phyloP scores from a whole-genome alignment of 2,113 vertebrate species.

The Chionodraco myersi region DNA sequence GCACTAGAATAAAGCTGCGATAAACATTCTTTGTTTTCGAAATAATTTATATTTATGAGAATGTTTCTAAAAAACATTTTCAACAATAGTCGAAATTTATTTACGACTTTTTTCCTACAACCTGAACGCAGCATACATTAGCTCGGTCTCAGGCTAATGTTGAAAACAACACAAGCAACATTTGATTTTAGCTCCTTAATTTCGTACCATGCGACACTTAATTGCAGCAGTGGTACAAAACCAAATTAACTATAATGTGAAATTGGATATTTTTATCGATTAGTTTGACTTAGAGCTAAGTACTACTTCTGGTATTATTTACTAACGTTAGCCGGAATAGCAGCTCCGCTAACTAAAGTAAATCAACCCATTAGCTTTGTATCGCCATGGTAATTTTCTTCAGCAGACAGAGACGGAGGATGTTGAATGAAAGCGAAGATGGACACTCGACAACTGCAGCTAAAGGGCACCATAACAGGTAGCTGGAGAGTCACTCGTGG shows the following conservation, averaged over 20 bases:
- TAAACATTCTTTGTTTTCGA: background rate
- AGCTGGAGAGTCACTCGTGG: background rate
- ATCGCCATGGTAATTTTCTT: background rate
- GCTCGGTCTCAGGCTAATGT: background rate
- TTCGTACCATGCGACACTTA: background rate
- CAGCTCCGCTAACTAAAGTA: background rate
- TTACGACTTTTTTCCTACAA: background rate
- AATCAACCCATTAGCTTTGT: background rate
- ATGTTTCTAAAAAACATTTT: fast-evolving
- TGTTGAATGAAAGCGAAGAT: background rate
- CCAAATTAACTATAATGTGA: background rate
- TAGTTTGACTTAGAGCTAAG: background rate
- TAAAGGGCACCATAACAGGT: slow-evolving; percentile 5
- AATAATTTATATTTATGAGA: background rate
- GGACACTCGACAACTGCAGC: background rate
- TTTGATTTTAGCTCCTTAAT: background rate
- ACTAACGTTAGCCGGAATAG: slow-evolving; percentile 15
- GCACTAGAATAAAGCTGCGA: background rate
- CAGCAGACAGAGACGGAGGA: background rate
- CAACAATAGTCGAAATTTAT: background rate
- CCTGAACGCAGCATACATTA: slow-evolving; percentile 27
- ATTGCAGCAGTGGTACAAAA: background rate
- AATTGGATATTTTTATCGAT: background rate
- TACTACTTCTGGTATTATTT: background rate
- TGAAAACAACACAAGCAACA: background rate